Evolutionary conservation across 2,113 vertebrate genomes (phyloP), one percentile per base, ranked within the genome.

Genomic region (Ophiodon elongatus): DNA sequence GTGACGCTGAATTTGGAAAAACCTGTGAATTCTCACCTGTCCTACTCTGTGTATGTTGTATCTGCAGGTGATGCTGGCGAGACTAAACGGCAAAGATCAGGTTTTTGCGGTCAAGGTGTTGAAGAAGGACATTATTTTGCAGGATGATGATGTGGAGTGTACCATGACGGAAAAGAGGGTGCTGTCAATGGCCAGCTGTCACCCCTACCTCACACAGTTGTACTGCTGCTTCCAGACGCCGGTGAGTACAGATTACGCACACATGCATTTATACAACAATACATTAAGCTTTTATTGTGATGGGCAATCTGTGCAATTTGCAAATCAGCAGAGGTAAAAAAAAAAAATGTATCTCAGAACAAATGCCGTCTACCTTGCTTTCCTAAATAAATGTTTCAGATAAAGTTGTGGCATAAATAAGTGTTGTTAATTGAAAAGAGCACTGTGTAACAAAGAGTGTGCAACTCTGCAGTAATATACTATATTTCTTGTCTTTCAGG

Each of bases 91-190:
- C 35, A 95, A 90, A 0, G 96, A 97, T 39, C 94, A 91, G 1
- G 97, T 99, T 8, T 99, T 98, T 2, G 98, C 98, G 0, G 96
- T 99, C 85, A 99, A 99, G 91, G 96, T 99, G 86, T 90, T 99
- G 84, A 99, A 99, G 93, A 99, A 99, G 91, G 98, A 99, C 11
- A 97, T 99, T 63, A 99, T 99, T 83, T 94, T 99, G 68, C 98
- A 99, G 88, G 98, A 99, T 0, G 98, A 99, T 0, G 98, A 99
- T 0, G 98, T 99, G 25, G 98, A 99, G 31, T 99, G 98, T 78
- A 99, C 98, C 10, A 97, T 99, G 97, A 99, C 97, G 0, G 98
- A 99, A 90, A 99, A 99, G 69, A 96, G 98, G 80, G 98, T 99
- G 84, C 95, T 99, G 66, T 95, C 97, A 0, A 85, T 99, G 64